A percentile compares a stretch with the other conserved stretches of the same genome.
phyloP scores from a whole-genome alignment of 2,888 invertebrate species.

The Drosophila limbata region DNA sequence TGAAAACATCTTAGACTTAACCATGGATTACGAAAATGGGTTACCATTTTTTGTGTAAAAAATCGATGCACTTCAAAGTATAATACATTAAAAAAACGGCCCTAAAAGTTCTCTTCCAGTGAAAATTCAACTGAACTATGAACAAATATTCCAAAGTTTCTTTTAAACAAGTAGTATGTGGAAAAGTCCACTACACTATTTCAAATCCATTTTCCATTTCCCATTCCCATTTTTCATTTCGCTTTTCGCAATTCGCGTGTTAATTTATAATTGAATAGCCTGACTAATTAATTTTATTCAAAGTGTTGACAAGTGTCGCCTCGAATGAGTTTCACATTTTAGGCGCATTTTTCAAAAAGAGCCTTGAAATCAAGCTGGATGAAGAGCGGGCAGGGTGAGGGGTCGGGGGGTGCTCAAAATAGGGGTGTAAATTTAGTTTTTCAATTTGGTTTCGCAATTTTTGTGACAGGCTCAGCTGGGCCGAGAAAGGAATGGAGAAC shows the following conservation, averaged over 20 bases:
- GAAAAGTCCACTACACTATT: too few species aligned
- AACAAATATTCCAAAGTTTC: too few species aligned
- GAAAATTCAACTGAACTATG: too few species aligned
- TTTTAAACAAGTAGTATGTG: too few species aligned
- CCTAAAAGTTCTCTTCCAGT: too few species aligned
- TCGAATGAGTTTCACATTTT: slow-evolving; percentile 41
- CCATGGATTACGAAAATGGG: too few species aligned
- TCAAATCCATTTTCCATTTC: too few species aligned
- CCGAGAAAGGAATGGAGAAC: neutral
- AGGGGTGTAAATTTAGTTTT: slow-evolving; percentile 49
- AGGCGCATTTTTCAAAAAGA: slow-evolving; percentile 14
- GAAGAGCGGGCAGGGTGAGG: neutral
- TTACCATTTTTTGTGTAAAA: too few species aligned
- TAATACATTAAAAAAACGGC: too few species aligned
- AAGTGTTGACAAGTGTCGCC: slow-evolving; percentile 47
- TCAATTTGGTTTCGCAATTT: slow-evolving; percentile 45
- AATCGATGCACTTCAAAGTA: too few species aligned
- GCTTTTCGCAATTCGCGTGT: neutral
- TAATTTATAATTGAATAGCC: slow-evolving; percentile 11
- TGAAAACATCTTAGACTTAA: too few species aligned
- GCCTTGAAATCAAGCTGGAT: neutral
- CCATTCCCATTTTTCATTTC: neutral
- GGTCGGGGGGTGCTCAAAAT: neutral
- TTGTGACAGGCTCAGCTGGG: slow-evolving; percentile 56
- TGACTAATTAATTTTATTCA: slow-evolving; percentile 44